phyloP scores from a whole-genome alignment of 2,113 vertebrate species.

The Sinosuthora webbiana region DNA sequence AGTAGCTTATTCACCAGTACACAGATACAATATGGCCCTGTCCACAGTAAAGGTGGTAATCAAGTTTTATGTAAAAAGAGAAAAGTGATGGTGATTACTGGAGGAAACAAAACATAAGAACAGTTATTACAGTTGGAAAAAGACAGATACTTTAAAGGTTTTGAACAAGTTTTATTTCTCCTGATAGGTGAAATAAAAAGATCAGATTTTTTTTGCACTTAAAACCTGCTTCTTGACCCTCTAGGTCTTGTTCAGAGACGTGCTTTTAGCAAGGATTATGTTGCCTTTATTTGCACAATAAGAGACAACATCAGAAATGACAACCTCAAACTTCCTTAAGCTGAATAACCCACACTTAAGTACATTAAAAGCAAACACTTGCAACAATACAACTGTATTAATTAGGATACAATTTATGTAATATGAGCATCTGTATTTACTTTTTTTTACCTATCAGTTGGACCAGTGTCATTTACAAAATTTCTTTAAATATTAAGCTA shows the following conservation, averaged over 20 bases:
- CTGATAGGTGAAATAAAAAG: not conserved
- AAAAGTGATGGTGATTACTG: not conserved
- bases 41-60: not conserved
- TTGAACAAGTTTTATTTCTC: not conserved
- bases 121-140: not conserved
- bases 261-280: not conserved
- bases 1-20: accelerated
- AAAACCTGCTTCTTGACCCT: not conserved
- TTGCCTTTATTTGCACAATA: not conserved
- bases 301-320: not conserved
- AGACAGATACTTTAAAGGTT: not conserved
- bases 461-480: not conserved
- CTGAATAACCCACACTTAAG: not conserved
- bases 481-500: not conserved
- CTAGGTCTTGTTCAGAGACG: not conserved
- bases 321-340: not conserved
- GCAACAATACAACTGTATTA: not conserved
- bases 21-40: not conserved
- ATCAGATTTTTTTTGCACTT: not conserved
- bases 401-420: not conserved
- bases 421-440: not conserved
- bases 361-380: not conserved
- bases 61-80: not conserved
- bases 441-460: not conserved
- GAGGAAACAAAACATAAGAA: not conserved